phyloP scores from a whole-genome alignment of 2,797 vertebrate species.

The Hypotaenidia philippensis region DNA sequence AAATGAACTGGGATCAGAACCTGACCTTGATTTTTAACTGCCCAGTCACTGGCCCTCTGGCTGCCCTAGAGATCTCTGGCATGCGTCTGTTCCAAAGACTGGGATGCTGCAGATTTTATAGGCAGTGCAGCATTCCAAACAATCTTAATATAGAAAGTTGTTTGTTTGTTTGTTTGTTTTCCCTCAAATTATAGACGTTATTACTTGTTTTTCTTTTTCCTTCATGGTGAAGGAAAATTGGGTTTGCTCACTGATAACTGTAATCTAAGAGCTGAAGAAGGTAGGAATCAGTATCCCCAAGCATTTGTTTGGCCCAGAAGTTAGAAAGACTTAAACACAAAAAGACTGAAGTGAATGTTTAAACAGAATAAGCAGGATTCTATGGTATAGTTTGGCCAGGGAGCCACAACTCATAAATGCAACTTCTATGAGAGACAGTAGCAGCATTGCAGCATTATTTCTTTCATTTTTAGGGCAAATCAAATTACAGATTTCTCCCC shows the following conservation, averaged over 20 bases:
- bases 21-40: not conserved
- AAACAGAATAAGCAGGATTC: not conserved
- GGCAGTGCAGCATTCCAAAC: fast-evolving
- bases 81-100: fast-evolving
- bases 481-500: not conserved
- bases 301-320: not conserved
- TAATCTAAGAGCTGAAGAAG: not conserved
- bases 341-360: not conserved
- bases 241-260: not conserved
- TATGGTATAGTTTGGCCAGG: not conserved
- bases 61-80: not conserved
- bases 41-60: not conserved
- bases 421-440: not conserved
- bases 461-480: not conserved
- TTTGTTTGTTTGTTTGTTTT: not conserved
- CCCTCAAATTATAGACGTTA: not conserved
- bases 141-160: not conserved
- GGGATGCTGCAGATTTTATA: not conserved
- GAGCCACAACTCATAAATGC: not conserved
- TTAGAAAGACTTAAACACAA: not conserved
- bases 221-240: not conserved
- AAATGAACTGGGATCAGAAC: not conserved
- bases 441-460: not conserved
- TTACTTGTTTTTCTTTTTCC: not conserved
- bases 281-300: not conserved